Base-by-base conservation (phyloP, 2,888 invertebrate genomes). In the Papilio gigon region DNA sequence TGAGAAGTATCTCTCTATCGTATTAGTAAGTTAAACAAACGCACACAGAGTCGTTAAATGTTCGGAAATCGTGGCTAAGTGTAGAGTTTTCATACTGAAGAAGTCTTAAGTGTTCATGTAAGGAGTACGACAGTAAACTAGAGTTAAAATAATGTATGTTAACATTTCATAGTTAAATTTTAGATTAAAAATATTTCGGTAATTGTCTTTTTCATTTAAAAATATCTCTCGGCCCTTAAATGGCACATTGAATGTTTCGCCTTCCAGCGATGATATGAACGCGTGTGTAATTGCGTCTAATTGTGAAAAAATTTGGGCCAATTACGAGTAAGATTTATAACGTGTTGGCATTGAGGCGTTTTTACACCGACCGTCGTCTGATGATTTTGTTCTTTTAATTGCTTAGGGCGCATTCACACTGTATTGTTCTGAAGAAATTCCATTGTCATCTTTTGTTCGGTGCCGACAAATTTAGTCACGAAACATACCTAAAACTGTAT, bases 271-370 rank as follows among this genome's bases (percentile, higher is more conserved):
- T 53, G 33, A 22, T 65, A 44, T 42, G 44, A 63, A 58, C 37
- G 63, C 63, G 37, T 37, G 58, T 9, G 33, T 68, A 58, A 68
- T 68, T 68, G 68, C 56, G 30, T 63, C 58, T 59, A 59, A 63
- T 68, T 68, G 68, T 68, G 63, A 63, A 68, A 68, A 47, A 42
- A 68, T 58, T 63, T 58, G 25, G 58, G 25, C 68, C 68, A 68
- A 68, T 68, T 68, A 68, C 63, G 35, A 58, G 67, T 58, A 27
- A 58, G 68, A 68, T 68, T 68, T 68, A 68, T 68, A 47, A 68
- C 58, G 68, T 68, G 68, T 27, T 63, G 63, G 63, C 68, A 63
- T 68, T 47, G 37, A 25, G 58, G 37, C 11, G 47, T 56, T 68
- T 68, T 63, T 68, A 20, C 30, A 37, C 33, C 35, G 56, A 17